A percentile compares a stretch with the other conserved stretches of the same genome.
phyloP scores from a whole-genome alignment of 2,888 invertebrate genomes.

The Drosophila yooni region DNA sequence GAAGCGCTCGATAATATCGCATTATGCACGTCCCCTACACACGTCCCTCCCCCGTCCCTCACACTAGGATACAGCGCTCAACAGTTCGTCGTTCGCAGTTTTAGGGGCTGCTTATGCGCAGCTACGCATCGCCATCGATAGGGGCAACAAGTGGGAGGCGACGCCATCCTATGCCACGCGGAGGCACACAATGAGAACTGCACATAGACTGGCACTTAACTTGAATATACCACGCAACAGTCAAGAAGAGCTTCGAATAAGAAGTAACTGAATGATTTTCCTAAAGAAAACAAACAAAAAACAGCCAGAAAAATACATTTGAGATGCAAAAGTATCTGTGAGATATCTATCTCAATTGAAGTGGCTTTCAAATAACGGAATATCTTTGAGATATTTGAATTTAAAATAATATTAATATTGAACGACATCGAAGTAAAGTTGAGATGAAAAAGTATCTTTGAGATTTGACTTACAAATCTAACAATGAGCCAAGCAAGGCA shows the following conservation, averaged over 20 bases:
- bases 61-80: not conserved
- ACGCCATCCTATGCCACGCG: conserved; percentile 15
- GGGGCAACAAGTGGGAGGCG: conserved; percentile 42
- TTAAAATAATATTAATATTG: not conserved
- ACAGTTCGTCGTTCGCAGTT: conserved; percentile 5
- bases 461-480: rapidly evolving
- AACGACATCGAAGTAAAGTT: not conserved
- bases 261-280: not conserved
- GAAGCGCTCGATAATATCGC: conserved; percentile 63
- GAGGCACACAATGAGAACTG: not conserved
- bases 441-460: not conserved
- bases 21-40: conserved; percentile 49
- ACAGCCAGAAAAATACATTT: not conserved
- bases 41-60: conserved; percentile 21
- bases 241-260: not conserved
- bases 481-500: not conserved
- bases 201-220: not conserved
- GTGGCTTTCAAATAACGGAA: too few relatives aligned
- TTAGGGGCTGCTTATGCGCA: conserved; percentile 55
- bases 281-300: not conserved
- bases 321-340: not conserved
- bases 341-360: not conserved
- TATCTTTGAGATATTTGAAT: not conserved
- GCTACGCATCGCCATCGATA: conserved; percentile 51
- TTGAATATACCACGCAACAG: conserved; percentile 11